These are phyloP conservation scores for Balearica regulorum DNA, from an alignment of 2,797 vertebrate genomes.

Conservation along the genomic window DNA sequence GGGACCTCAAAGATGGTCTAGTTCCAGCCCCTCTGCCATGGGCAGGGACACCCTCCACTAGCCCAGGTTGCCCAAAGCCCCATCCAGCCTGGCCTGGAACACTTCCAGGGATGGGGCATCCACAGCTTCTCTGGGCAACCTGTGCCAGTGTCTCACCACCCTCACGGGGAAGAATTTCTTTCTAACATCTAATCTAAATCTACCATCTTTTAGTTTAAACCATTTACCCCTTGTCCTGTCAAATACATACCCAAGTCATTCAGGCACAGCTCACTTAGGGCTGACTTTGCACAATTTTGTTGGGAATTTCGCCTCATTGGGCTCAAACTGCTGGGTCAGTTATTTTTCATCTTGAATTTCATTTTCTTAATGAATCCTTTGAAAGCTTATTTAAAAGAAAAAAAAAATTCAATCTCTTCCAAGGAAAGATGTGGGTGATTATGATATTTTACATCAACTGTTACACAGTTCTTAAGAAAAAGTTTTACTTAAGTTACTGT, in stretches of 20 bases:
- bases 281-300: not conserved
- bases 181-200: too few species aligned
- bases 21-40: too few species aligned
- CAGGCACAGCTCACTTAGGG: not conserved
- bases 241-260: not conserved
- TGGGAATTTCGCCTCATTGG: not conserved
- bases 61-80: too few species aligned
- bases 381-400: not conserved
- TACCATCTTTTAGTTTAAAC: too few species aligned
- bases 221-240: too few species aligned
- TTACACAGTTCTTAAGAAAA: not conserved
- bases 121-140: too few species aligned
- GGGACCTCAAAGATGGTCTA: too few species aligned
- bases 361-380: not conserved
- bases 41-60: too few species aligned
- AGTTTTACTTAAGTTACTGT: not conserved
- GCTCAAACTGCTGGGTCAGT: not conserved
- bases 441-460: not conserved
- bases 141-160: too few species aligned
- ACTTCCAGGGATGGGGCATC: too few species aligned
- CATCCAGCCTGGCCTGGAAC: too few species aligned
- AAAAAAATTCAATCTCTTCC: not conserved
- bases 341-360: conserved; percentile 8
- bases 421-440: not conserved
- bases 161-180: too few species aligned